Base-by-base conservation (phyloP, 2,113 vertebrate genomes). In the Camelus dromedarius region DNA sequence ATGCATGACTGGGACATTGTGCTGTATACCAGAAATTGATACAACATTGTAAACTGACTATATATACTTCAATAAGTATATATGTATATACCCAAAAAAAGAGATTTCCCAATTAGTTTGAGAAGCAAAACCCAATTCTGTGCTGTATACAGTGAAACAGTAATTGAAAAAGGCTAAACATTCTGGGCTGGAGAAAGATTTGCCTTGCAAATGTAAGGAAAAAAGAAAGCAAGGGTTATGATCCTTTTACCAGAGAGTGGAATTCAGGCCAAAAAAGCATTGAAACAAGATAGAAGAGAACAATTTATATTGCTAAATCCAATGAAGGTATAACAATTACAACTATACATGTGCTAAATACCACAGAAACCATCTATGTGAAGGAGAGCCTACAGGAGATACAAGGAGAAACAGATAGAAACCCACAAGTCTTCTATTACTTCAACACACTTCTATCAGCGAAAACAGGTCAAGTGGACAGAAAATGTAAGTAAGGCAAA, bases 81-180 rank as follows among this genome's bases (percentile, higher is more conserved):
- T 42, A 42, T 42, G 38, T 42, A 42, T 5, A 42, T 42, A 42
- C 38, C 38, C 38, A 5, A 42, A 42, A 42, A 42, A 42, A 42
- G 38, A 42, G 6, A 62, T 79, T 79, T 24, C 85, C 54, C 18
- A 60, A 13, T 16, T 93, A 19, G 22, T 28, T 95, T 91, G 62
- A 89, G 82, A 90, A 89, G 52, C 14, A 92, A 96, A 85, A 58
- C 14, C 30, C n/a, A 67, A 16, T 42, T 96, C 26, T 86, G 0
- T 79, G 24, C 30, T 42, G 0, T 42, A 12, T 60, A 50, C 14
- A 91, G 42, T 93, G 58, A 93, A 42, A 30, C 7, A 84, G 26
- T 60, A 42, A 84, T n/a, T n/a, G 19, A 87, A 96, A 79, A 76
- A 69, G 26, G 67, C 62, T 94, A 56, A 94, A 93, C 77, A 35